Evolutionary conservation across 2,797 vertebrate species (phyloP).

Genomic region (Danio choprae): DNA sequence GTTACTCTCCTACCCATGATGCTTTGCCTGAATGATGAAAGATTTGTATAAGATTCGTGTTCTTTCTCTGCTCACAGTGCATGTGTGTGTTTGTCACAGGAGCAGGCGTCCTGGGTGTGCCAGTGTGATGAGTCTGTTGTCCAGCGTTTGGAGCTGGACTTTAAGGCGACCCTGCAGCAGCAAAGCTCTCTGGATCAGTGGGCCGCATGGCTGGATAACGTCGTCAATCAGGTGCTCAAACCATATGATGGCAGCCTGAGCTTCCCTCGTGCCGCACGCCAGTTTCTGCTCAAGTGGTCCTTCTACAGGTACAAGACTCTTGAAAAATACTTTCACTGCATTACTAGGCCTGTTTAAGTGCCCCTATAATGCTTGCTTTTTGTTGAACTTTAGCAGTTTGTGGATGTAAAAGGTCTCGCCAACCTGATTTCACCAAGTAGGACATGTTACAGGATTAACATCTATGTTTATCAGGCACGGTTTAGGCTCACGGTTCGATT

Average conservation of each 20-base stretch:
- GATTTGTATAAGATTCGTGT: neutral
- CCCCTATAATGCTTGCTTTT: no score
- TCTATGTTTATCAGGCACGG: no score
- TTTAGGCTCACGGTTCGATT: no score
- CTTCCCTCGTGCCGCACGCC: conserved; percentile 94
- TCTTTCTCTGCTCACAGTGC: neutral
- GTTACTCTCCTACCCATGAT: no score
- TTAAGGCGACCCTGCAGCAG: conserved; percentile 96
- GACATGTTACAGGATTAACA: no score
- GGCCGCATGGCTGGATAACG: conserved; percentile 94
- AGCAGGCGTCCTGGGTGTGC: conserved; percentile 99
- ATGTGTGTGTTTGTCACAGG: conserved; percentile 75
- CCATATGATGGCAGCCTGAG: conserved; percentile 90
- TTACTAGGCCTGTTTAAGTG: neutral
- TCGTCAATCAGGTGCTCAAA: conserved; percentile 93
- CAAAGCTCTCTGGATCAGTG: conserved; percentile 99
- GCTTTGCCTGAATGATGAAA: no score
- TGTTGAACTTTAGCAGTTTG: no score
- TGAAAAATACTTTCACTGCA: no score
- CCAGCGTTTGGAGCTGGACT: conserved; percentile 96
- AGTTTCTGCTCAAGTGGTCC: conserved; percentile 98
- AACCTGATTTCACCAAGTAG: no score
- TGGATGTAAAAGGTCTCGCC: no score
- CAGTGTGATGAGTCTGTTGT: conserved; percentile 97
- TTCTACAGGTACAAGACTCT: conserved; percentile 89